A percentile compares a stretch with the other conserved stretches of the same genome.
Evolutionary conservation across 1,140 invertebrate species (phyloP).

Genomic region (Sitobion miscanthi): DNA sequence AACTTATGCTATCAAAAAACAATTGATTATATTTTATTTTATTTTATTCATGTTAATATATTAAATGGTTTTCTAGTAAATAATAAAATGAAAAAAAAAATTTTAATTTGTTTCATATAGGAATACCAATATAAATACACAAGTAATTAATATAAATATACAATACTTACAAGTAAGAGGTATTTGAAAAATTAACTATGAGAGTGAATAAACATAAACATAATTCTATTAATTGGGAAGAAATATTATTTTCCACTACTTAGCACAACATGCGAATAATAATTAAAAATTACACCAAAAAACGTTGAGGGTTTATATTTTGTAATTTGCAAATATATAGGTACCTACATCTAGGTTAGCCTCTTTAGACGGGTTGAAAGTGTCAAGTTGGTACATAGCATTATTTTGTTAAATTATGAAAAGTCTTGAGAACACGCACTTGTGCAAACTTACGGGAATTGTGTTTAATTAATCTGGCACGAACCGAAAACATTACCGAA

Average conservation of each 20-base stretch:
- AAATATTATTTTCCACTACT: neutral
- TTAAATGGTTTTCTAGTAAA: no score
- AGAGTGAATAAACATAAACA: neutral
- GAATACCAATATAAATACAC: no score
- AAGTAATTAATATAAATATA: no score
- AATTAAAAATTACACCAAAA: neutral
- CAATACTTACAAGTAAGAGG: no score
- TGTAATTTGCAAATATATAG: neutral
- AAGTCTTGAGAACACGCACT: neutral
- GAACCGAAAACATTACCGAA: neutral
- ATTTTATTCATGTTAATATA: no score
- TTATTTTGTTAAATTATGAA: neutral
- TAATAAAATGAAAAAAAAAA: no score
- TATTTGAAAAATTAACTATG: neutral
- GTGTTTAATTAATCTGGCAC: neutral
- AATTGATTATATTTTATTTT: no score
- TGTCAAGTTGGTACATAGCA: neutral
- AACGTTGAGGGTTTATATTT: neutral
- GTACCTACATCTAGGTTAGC: neutral
- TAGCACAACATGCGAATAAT: neutral
- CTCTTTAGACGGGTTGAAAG: neutral
- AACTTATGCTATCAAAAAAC: no score
- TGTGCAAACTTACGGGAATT: neutral
- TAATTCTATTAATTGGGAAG: neutral
- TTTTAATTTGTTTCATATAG: no score